phyloP scores from a whole-genome alignment of 2,797 vertebrate genomes.

The Gymnothorax javanicus region DNA sequence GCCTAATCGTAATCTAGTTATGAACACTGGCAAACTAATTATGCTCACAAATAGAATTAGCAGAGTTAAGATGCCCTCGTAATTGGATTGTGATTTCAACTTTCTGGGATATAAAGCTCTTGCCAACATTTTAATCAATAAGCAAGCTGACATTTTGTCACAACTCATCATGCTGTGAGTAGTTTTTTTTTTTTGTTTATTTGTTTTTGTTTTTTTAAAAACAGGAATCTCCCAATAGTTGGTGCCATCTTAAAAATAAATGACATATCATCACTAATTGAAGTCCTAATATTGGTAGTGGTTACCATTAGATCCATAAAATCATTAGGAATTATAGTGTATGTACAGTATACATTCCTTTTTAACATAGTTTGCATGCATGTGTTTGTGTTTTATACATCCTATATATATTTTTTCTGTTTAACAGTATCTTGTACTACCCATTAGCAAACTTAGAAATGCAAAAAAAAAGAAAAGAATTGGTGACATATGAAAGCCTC shows the following conservation, averaged over 20 bases:
- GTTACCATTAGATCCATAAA: neutral
- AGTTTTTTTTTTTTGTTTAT: neutral
- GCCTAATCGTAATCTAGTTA: slow-evolving; percentile 77
- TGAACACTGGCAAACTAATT: slow-evolving; percentile 76
- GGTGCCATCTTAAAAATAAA: slow-evolving; percentile 17
- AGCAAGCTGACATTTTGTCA: slow-evolving; percentile 70
- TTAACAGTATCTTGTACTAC: neutral
- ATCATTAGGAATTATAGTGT: neutral
- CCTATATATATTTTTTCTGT: neutral
- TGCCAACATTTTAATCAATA: slow-evolving; percentile 76
- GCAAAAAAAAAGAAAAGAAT: neutral
- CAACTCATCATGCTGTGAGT: slow-evolving; percentile 47
- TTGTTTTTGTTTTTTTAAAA: slow-evolving; percentile 12
- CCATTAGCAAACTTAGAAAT: neutral
- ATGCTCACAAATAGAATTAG: slow-evolving; percentile 79
- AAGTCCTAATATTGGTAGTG: too few relatives aligned
- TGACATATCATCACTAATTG: neutral
- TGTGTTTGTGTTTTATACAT: neutral
- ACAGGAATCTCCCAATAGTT: slow-evolving; percentile 45
- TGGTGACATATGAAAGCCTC: neutral
- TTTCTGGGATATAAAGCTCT: slow-evolving; percentile 64
- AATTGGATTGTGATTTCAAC: slow-evolving; percentile 77
- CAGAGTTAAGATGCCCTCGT: slow-evolving; percentile 53
- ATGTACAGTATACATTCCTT: neutral
- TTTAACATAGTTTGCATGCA: neutral